Base-by-base conservation (phyloP, 2,888 invertebrate species). In the Germaria angustata region DNA sequence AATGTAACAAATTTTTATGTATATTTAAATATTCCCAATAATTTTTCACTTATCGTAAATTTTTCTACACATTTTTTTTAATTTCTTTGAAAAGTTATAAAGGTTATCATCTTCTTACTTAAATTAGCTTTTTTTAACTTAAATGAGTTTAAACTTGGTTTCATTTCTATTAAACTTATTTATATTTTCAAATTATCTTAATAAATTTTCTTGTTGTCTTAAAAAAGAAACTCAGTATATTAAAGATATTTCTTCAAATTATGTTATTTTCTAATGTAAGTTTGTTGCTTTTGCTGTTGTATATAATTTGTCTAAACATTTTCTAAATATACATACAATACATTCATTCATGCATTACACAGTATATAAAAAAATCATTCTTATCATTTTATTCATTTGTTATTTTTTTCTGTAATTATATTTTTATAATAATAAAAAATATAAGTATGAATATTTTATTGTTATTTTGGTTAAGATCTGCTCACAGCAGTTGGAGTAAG, bases 281-380 rank as follows among this genome's bases (percentile, higher is more conserved):
- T 76, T 73, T 66, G 39, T 68, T 51, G 22, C 34, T 73, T 9
- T 36, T 15, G 15, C 20, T 65, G 17, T 65, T 49, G 53, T 71
- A 49, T 65, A 71, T 72, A 39, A 36, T 77, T 63, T 51, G 8
- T 65, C 36, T 28, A 68, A 79, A 80, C 66, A 53, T 61, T 66
- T 34, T 44, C 59, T 73, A 66, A 82, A 79, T 79, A 57, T 73
- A 73, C 68, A 73, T 39, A 61, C 75, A 71, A 44, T 79, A 79
- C 69, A 76, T 39, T 79, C 79, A 75, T 73, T 75, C 72, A 63
- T 73, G 73, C 75, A 46, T 57, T 71, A 78, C 53, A 53, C 36
- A 63, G 32, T 28, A 59, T 82, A 71, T 57, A 82, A 76, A 82
- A 77, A 82, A 82, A 68, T 82, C 75, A 77, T 77, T 82, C 66